Conservation (phyloP, 92 coral and sea anemone species). For the Palythoa grandis region DNA sequence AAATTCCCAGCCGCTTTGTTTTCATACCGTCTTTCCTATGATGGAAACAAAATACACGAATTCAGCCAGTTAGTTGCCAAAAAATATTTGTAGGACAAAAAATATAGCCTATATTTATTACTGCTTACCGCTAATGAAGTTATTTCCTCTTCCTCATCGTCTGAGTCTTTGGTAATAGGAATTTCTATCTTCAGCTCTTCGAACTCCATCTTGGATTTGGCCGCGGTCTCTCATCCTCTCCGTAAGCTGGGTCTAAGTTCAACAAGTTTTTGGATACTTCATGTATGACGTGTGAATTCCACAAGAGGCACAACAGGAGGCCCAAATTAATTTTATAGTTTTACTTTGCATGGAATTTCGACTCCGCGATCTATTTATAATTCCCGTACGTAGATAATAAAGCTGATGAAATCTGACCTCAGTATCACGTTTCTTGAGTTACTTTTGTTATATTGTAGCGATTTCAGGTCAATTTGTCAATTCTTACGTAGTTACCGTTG, state of each 20-base stretch:
- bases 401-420: too few species aligned
- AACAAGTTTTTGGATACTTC: not conserved
- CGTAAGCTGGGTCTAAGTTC: slow-evolving; percentile 15
- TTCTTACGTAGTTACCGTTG: too few species aligned
- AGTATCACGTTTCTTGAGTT: too few species aligned
- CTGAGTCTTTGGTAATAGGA: slow-evolving; percentile 78
- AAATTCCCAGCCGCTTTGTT: slow-evolving; percentile 84
- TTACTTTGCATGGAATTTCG: too few species aligned
- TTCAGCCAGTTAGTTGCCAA: not conserved
- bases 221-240: slow-evolving; percentile 5
- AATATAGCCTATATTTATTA: too few species aligned
- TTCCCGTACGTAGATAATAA: too few species aligned
- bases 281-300: not conserved
- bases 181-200: slow-evolving; percentile 96
- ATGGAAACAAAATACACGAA: not conserved
- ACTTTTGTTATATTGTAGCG: too few species aligned
- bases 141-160: slow-evolving; percentile 57
- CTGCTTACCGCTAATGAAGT: slow-evolving; percentile 70
- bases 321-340: too few species aligned
- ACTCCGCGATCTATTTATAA: too few species aligned
- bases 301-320: too few species aligned
- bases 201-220: slow-evolving; percentile 94
- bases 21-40: slow-evolving; percentile 85
- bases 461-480: too few species aligned
- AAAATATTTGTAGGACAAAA: not conserved